These are phyloP conservation scores for Macrobrachium rosenbergii DNA, from an alignment of 1,140 invertebrate genomes.

Conservation along the genomic window DNA sequence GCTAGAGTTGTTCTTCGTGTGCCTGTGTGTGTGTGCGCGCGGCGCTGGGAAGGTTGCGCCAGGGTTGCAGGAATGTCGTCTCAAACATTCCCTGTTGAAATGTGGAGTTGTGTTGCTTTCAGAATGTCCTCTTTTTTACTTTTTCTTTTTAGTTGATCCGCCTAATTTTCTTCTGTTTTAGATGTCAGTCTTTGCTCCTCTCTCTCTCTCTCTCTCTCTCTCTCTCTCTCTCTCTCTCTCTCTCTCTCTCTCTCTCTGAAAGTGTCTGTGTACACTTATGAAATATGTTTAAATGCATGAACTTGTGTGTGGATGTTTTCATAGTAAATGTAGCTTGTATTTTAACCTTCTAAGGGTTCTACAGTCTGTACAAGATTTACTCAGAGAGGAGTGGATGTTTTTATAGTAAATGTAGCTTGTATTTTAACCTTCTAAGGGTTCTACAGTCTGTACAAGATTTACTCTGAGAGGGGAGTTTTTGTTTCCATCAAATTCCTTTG, in stretches of 20 bases:
- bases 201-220: background rate
- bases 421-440: too few relatives aligned
- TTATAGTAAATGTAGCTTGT: background rate
- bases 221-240: background rate
- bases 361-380: too few relatives aligned
- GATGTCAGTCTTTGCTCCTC: background rate
- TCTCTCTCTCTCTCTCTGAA: conserved; percentile 6
- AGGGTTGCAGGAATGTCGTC: too few relatives aligned
- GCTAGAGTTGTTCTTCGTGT: background rate
- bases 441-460: too few relatives aligned
- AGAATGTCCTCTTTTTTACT: background rate
- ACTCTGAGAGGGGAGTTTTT: too few relatives aligned
- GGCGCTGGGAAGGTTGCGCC: background rate
- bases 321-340: background rate
- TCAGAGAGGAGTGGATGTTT: background rate
- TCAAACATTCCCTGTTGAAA: background rate
- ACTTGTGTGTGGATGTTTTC: background rate
- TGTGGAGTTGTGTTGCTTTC: background rate
- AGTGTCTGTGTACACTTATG: too few relatives aligned
- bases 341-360: too few relatives aligned
- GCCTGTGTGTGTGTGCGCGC: conserved; percentile 2
- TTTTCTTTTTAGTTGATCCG: background rate
- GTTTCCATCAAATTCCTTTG: too few relatives aligned
- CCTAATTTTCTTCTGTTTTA: too few relatives aligned
- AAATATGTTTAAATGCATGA: background rate